phyloP scores from a whole-genome alignment of 2,888 invertebrate genomes.

The Clanis bilineata region DNA sequence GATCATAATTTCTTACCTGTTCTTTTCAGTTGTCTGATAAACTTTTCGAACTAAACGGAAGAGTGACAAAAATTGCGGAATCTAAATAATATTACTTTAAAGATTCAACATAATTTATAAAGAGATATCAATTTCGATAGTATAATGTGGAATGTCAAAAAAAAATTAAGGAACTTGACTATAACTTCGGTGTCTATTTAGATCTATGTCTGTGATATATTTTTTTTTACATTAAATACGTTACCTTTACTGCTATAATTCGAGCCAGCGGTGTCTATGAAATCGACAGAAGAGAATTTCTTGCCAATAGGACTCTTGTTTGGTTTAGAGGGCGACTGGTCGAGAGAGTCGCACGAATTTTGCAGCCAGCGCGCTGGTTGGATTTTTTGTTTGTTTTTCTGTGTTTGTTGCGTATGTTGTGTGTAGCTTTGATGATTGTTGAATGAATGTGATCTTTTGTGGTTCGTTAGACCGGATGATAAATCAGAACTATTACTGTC shows the following conservation, averaged over 20 bases:
- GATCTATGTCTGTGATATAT: background rate
- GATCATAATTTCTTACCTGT: too few species aligned
- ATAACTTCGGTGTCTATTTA: too few species aligned
- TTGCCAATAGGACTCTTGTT: slow-evolving; percentile 80
- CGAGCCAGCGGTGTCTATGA: slow-evolving; percentile 78
- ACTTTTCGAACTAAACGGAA: too few species aligned
- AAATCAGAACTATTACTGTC: slow-evolving; percentile 78
- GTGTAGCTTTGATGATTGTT: slow-evolving; percentile 87
- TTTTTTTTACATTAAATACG: background rate
- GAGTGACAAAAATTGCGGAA: too few species aligned
- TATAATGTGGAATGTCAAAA: too few species aligned
- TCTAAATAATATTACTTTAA: too few species aligned
- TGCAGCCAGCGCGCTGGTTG: slow-evolving; percentile 78
- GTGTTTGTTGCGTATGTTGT: slow-evolving; percentile 83
- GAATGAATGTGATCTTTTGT: slow-evolving; percentile 86
- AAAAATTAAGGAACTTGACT: too few species aligned
- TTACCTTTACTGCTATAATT: slow-evolving; percentile 82
- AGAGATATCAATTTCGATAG: too few species aligned
- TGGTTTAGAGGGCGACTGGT: slow-evolving; percentile 69
- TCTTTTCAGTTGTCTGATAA: too few species aligned
- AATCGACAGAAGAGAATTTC: slow-evolving; percentile 81
- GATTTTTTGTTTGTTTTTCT: slow-evolving; percentile 84
- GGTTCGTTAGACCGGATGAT: slow-evolving; percentile 81
- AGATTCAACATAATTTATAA: too few species aligned
- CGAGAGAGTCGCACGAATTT: slow-evolving; percentile 77